Conservation (phyloP, 2,797 vertebrate genomes). For the Pseudochromis fuscus region DNA sequence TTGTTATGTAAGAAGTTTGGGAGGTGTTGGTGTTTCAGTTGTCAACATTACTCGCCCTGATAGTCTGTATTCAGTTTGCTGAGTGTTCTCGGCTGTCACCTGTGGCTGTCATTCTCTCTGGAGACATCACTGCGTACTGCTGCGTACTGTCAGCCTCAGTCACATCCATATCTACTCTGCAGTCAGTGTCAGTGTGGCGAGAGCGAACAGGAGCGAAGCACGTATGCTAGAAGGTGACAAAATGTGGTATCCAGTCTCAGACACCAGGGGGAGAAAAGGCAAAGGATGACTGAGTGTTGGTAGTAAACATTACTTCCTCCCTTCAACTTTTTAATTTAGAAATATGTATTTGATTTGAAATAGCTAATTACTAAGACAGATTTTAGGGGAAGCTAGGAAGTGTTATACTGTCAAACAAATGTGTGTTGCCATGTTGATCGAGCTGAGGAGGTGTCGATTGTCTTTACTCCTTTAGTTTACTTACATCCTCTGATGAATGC, state of each 20-base stretch:
- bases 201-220: conserved; percentile 16
- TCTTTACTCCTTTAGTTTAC: conserved; percentile 60
- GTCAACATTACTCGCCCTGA: background rate
- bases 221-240: conserved; percentile 11
- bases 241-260: conserved; percentile 8
- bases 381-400: background rate
- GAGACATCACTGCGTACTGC: conserved; percentile 23
- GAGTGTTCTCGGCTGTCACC: background rate
- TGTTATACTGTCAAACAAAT: background rate
- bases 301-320: background rate
- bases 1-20: background rate
- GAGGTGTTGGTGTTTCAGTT: conserved; percentile 1
- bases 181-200: conserved; percentile 26
- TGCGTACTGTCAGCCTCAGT: conserved; percentile 33
- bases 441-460: background rate
- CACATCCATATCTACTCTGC: conserved; percentile 29
- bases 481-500: conserved; percentile 49
- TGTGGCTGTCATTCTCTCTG: conserved; percentile 13
- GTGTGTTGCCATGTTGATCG: background rate
- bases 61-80: conserved; percentile 8
- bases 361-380: background rate
- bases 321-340: background rate
- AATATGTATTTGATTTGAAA: background rate
- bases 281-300: background rate
- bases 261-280: background rate